Evolutionary conservation across 2,113 vertebrate species (phyloP).

Genomic region (Melanotaenia duboulayi): DNA sequence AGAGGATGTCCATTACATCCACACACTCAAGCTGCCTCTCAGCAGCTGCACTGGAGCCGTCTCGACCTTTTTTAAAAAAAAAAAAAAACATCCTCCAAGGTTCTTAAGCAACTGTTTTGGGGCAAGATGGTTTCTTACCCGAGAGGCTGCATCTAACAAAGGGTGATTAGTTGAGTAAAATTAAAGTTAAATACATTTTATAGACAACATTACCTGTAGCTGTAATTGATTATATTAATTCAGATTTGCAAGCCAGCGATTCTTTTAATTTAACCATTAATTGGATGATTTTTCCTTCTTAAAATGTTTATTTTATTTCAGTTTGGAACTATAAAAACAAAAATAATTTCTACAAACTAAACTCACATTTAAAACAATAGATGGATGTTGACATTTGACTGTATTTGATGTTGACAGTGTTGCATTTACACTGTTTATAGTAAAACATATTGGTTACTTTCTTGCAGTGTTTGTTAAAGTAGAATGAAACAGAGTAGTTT

Average conservation of each 20-base stretch:
- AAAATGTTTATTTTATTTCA: not conserved
- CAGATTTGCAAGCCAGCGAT: too few species aligned
- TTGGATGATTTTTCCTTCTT: too few species aligned
- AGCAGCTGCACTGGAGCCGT: constrained; percentile 4
- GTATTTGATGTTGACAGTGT: too few species aligned
- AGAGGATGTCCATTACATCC: constrained; percentile 1
- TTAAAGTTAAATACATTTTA: not conserved
- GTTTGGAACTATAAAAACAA: not conserved
- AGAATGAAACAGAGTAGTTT: too few species aligned
- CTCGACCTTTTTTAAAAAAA: not conserved
- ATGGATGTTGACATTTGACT: not conserved
- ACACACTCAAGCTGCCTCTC: not conserved
- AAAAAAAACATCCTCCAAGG: constrained; percentile 1
- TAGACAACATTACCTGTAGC: not conserved
- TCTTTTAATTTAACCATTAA: not conserved
- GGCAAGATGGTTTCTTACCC: not conserved
- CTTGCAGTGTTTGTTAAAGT: too few species aligned
- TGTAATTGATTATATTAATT: not conserved
- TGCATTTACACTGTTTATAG: too few species aligned
- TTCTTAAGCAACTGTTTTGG: not conserved
- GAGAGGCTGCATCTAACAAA: not conserved
- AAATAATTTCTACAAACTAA: not conserved
- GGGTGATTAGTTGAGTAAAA: not conserved
- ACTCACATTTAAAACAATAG: not conserved
- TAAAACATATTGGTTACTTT: too few species aligned